Conservation (phyloP, 1,140 invertebrate species). For the Aphelinus atriplicis region DNA sequence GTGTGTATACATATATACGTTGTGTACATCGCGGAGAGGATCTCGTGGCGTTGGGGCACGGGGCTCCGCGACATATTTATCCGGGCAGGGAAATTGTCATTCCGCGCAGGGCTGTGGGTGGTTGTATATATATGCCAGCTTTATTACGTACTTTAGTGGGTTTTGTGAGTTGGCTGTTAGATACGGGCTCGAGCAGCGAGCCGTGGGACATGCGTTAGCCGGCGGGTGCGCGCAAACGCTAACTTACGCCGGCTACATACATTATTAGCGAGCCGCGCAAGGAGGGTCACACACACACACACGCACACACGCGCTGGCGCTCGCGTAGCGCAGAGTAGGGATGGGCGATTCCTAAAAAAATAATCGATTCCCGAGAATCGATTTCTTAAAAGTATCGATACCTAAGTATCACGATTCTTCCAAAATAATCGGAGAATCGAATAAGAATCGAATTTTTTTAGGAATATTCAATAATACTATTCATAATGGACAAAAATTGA, state of each 20-base stretch:
- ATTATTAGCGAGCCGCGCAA: slow-evolving; percentile 41
- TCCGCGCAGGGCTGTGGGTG: slow-evolving; percentile 2
- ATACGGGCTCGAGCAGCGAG: slow-evolving; percentile 46
- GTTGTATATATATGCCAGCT: background rate
- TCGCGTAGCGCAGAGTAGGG: slow-evolving; percentile 27
- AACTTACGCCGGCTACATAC: slow-evolving; percentile 50
- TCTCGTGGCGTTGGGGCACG: too few species aligned
- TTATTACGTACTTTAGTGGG: slow-evolving; percentile 43
- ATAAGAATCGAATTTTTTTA: too few species aligned
- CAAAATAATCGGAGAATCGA: too few species aligned
- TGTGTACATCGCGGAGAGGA: too few species aligned
- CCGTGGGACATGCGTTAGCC: slow-evolving; percentile 46
- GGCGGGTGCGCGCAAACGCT: slow-evolving; percentile 30
- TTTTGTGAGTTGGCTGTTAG: slow-evolving; percentile 45
- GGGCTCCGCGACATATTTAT: slow-evolving; percentile 18
- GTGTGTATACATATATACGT: too few species aligned
- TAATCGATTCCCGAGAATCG: too few species aligned
- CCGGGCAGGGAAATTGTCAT: slow-evolving; percentile 31
- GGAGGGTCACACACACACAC: slow-evolving; percentile 14
- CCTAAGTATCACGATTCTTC: too few species aligned
- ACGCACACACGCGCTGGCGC: too few species aligned
- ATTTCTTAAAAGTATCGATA: too few species aligned
- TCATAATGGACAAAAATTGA: too few species aligned
- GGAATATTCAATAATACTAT: too few species aligned
- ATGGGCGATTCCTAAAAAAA: too few species aligned